phyloP scores from a whole-genome alignment of 2,888 invertebrate species.

The Mythimna ferrago region DNA sequence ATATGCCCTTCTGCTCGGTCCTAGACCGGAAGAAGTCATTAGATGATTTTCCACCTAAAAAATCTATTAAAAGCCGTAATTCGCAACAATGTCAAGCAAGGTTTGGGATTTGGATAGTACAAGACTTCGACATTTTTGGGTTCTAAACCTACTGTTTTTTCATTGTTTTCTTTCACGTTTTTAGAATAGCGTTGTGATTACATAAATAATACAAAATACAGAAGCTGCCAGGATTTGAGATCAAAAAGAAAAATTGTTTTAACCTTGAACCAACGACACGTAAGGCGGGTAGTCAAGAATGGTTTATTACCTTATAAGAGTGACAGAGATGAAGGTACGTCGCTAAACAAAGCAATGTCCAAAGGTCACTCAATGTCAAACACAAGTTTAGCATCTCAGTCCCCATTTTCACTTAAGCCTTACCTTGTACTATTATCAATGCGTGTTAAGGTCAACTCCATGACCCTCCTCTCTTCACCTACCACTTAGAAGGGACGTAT shows the following conservation, averaged over 20 bases:
- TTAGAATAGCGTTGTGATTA: background rate
- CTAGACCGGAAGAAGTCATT: too few relatives aligned
- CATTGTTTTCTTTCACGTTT: too few relatives aligned
- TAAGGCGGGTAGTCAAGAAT: background rate
- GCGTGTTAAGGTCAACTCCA: constrained; percentile 61
- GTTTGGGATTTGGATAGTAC: too few relatives aligned
- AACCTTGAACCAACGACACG: background rate
- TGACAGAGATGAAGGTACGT: constrained; percentile 46
- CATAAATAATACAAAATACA: background rate
- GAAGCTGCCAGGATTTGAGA: background rate
- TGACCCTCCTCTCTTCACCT: constrained; percentile 65
- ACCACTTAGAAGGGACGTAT: constrained; percentile 62
- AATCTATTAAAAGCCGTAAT: too few relatives aligned
- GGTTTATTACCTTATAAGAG: constrained; percentile 19
- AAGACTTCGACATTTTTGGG: too few relatives aligned
- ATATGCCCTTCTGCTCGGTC: too few relatives aligned
- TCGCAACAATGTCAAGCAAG: too few relatives aligned
- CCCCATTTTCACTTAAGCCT: constrained; percentile 51
- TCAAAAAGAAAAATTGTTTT: background rate
- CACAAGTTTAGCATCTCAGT: constrained; percentile 45
- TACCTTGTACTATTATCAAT: constrained; percentile 60
- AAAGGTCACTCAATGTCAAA: constrained; percentile 60
- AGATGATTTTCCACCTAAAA: too few relatives aligned
- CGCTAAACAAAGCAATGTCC: constrained; percentile 35
- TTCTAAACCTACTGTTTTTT: too few relatives aligned